phyloP scores from a whole-genome alignment of 2,888 invertebrate species.

The Pristionchus entomophagus region DNA sequence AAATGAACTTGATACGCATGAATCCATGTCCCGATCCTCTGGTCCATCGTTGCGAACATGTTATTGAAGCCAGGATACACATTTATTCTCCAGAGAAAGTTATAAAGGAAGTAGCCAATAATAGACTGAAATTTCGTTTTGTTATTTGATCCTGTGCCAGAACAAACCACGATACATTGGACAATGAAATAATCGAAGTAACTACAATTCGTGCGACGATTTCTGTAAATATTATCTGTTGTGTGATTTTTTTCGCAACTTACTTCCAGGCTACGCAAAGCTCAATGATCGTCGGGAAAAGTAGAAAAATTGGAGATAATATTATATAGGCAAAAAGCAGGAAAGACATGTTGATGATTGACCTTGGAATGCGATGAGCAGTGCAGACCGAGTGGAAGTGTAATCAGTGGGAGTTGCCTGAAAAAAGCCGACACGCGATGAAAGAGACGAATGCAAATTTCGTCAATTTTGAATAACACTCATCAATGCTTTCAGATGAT shows the following conservation, averaged over 20 bases:
- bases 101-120: not conserved
- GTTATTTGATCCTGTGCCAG: not conserved
- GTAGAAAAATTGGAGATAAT: not conserved
- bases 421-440: too few species aligned
- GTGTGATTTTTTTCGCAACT: not conserved
- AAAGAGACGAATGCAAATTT: too few species aligned
- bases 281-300: not conserved
- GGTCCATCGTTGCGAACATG: not conserved
- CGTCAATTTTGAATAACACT: too few species aligned
- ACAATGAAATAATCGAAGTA: not conserved
- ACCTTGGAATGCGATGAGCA: too few species aligned
- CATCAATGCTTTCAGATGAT: too few species aligned
- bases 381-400: too few species aligned
- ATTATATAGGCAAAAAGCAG: not conserved
- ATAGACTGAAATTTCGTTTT: not conserved
- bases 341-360: too few species aligned
- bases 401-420: too few species aligned
- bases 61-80: not conserved
- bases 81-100: not conserved
- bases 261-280: not conserved
- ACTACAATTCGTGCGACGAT: not conserved
- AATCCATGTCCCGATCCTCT: not conserved
- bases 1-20: not conserved
- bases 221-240: not conserved
- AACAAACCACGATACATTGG: not conserved